Base-by-base conservation (phyloP, 2,797 vertebrate species). In the Margarornis squamiger region DNA sequence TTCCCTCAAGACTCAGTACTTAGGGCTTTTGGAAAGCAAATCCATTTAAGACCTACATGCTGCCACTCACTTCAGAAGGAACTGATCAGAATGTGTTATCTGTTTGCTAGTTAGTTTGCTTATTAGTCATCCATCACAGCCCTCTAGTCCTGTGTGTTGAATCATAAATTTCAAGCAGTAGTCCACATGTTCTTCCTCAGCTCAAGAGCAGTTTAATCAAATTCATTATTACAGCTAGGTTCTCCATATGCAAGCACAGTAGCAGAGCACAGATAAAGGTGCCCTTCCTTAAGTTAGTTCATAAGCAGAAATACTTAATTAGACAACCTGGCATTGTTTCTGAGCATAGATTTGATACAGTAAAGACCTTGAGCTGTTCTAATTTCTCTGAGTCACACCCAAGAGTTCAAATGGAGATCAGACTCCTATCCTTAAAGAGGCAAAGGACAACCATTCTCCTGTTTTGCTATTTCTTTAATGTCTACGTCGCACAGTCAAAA, bases 181-280 rank as follows among this genome's bases (percentile, higher is more conserved):
- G 74, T 79, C 34, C 67, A 65, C 67, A 59, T 2, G 7, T 61
- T 89, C 61, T 74, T 85, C 59, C 67, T 89, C 67, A 70, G 41
- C 57, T 93, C 78, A 74, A 86, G 30, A 93, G 91, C 86, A 80
- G 55, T 79, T 94, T 57, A 95, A 74, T 86, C 36, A 96, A 90
- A 94, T 88, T 81, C 58, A 76, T 34, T 73, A 27, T 26, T 66
- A 59, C 32, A 81, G 79, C 34, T 79, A 66, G 43, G 58, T 57
- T 93, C 66, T 46, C 62, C 70, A 54, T 54, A 82, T 3, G 2
- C 6, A 5, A 82, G n/a, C 11, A 3, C 24, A 68, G 59, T 43
- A 84, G 55, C 49, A 88, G 67, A 62, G 54, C 49, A 68, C 16
- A 90, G 66, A 93, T 78, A 88, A 61, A 78, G 52, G 14, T 61